Base-by-base conservation (phyloP, 2,797 vertebrate species). In the Melanotaenia nigrans region DNA sequence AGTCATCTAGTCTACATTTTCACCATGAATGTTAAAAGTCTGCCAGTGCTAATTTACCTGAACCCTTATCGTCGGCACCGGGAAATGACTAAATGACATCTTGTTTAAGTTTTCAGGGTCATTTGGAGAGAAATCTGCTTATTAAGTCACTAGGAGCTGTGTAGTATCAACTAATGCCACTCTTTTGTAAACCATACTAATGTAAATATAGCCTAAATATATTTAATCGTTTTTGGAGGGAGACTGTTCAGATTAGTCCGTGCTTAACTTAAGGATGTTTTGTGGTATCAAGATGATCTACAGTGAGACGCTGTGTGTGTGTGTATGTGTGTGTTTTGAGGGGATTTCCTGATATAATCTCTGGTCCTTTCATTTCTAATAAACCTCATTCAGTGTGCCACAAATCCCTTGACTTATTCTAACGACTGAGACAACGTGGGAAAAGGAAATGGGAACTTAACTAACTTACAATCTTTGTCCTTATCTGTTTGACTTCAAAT, bases 291-390 rank as follows among this genome's bases (percentile, higher is more conserved):
- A 58, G 20, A 55, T 38, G 63, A 81, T 79, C 70, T 65, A 22
- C 32, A 47, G 32, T 78, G 71, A 36, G 62, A 33, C 54, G 49
- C 14, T 28, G 28, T 28, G 28, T 28, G 28, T 28, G 28, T 28
- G 28, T 28, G 28, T 28, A 28, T 57, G 65, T 79, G 75, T 56
- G 69, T 9, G 58, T 70, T 66, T 75, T 8, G 64, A 59, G 75
- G 83, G 90, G 85, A 89, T 88, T 91, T 88, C 86, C 88, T 84
- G 76, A 73, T 82, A 28, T 86, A 86, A 90, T 83, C 82, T 87
- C 72, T 68, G 55, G 75, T 77, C 71, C 78, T 86, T 88, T 89
- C 70, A 80, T 77, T 83, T 71, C 77, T 86, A 84, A 83, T 88
- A 75, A 90, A 73, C 78, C 65, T 57, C 64, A 45, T 60, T 86